These are phyloP conservation scores for Nasonovia ribisnigri DNA, from an alignment of 2,888 invertebrate species.

Conservation along the genomic window DNA sequence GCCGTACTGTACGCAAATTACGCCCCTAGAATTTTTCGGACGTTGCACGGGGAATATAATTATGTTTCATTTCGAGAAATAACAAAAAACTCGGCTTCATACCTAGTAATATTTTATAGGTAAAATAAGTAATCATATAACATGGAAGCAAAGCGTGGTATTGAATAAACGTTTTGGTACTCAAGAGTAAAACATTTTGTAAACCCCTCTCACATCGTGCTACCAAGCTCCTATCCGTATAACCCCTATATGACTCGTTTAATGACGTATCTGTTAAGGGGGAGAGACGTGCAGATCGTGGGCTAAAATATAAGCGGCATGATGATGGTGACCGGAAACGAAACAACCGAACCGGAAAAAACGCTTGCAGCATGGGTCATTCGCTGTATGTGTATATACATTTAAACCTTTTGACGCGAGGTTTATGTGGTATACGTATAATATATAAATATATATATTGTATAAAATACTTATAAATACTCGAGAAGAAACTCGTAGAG, in stretches of 20 bases:
- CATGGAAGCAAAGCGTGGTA: no score
- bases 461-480: neutral
- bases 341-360: slow-evolving; percentile 19
- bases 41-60: no score
- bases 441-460: neutral
- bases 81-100: no score
- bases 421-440: neutral
- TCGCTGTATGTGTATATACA: neutral
- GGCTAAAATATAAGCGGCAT: neutral
- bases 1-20: neutral
- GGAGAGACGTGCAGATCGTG: neutral
- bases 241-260: slow-evolving; percentile 11
- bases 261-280: neutral
- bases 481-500: neutral
- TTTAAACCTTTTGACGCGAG: neutral
- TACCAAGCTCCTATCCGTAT: neutral
- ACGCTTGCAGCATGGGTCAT: neutral
- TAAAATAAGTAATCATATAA: no score
- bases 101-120: no score
- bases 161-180: neutral
- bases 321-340: neutral
- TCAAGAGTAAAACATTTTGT: neutral
- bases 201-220: neutral
- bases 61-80: no score
- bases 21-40: no score